Evolutionary conservation across 2,797 vertebrate genomes (phyloP).

Genomic region (Falco naumanni): DNA sequence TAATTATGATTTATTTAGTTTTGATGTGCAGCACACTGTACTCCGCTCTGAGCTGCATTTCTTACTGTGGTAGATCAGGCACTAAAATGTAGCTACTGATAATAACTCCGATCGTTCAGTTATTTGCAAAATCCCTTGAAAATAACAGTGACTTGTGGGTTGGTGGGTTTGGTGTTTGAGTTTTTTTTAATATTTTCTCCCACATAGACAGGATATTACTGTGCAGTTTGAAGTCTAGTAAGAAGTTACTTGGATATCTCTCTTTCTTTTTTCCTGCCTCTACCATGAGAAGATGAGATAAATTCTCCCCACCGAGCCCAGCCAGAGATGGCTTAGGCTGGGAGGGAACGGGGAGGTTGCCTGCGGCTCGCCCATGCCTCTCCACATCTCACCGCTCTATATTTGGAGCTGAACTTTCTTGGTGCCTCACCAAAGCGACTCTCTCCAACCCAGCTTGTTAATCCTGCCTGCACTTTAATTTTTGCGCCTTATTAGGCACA

Average conservation of each 20-base stretch:
- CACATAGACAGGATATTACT: neutral
- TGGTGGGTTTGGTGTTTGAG: neutral
- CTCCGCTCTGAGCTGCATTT: neutral
- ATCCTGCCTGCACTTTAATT: neutral
- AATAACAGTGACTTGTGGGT: neutral
- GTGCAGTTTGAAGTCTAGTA: neutral
- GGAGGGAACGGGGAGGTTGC: neutral
- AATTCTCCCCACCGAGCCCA: accelerated
- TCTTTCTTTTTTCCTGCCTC: neutral
- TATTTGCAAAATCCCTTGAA: slow-evolving; percentile 15
- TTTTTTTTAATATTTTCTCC: neutral
- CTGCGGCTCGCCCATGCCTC: accelerated
- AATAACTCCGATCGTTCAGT: neutral
- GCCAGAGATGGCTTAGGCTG: neutral
- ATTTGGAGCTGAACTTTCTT: neutral
- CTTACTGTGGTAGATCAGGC: neutral
- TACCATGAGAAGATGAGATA: neutral
- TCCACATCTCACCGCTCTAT: neutral
- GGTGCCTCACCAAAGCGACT: neutral
- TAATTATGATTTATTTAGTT: slow-evolving; percentile 43
- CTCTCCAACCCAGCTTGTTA: neutral
- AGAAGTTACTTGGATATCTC: slow-evolving; percentile 8
- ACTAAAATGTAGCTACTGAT: neutral
- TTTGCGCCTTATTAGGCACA: neutral
- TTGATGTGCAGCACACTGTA: neutral